phyloP scores from a whole-genome alignment of 2,888 invertebrate genomes.

The Microctonus aethiopoides region DNA sequence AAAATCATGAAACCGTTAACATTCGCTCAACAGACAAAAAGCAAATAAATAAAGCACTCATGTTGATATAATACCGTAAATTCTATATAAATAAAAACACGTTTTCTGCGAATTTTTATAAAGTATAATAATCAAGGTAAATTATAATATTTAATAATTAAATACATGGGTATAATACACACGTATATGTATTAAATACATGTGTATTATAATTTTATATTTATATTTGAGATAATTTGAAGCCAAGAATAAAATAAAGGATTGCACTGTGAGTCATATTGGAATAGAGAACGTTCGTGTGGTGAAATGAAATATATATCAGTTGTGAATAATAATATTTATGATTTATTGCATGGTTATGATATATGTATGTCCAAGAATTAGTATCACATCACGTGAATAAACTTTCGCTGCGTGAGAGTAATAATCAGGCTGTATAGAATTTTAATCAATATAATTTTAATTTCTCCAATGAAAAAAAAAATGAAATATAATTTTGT shows the following conservation, averaged over 20 bases:
- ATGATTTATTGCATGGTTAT: not conserved
- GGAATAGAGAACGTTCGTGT: not conserved
- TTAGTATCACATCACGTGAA: not conserved
- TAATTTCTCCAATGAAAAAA: not conserved
- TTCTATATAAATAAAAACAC: not conserved
- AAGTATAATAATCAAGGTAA: not conserved
- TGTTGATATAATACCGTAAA: not conserved
- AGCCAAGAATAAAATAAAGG: not conserved
- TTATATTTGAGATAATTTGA: too few relatives aligned
- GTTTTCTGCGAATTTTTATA: not conserved
- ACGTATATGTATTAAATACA: not conserved
- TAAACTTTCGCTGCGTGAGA: not conserved
- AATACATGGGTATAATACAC: not conserved
- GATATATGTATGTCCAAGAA: not conserved
- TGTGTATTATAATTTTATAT: too few relatives aligned
- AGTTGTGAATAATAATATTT: not conserved
- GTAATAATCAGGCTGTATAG: not conserved
- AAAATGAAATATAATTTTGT: too few relatives aligned
- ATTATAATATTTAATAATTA: not conserved
- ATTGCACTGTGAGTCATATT: not conserved
- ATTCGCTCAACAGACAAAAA: not conserved
- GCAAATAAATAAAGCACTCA: not conserved
- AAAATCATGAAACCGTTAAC: slow-evolving; percentile 13
- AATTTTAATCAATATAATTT: not conserved
- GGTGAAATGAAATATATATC: not conserved